Conservation (phyloP, 2,888 invertebrate species). For the Athalia rosae region DNA sequence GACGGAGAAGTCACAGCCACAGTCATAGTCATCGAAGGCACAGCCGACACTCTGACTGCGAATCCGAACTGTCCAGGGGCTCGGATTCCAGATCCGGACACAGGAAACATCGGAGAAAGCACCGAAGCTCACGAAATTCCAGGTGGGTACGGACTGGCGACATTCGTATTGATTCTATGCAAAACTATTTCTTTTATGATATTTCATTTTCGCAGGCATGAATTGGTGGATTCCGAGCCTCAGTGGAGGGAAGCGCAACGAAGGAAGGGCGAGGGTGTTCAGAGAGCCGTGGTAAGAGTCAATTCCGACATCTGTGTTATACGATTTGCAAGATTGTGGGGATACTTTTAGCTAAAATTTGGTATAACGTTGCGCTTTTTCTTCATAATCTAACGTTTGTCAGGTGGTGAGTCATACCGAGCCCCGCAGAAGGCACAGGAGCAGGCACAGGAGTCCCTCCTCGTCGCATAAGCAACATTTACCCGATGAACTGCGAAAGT, state of each 20-base stretch:
- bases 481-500: constrained; percentile 71
- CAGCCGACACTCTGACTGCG: constrained; percentile 89
- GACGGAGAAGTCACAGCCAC: constrained; percentile 82
- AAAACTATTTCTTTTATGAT: background rate
- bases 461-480: constrained; percentile 66
- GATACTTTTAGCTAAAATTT: background rate
- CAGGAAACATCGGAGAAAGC: constrained; percentile 82
- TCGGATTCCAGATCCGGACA: constrained; percentile 84
- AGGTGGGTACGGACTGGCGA: constrained; percentile 61
- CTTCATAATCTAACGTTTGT: background rate
- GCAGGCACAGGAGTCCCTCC: constrained; percentile 70
- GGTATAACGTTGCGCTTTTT: background rate
- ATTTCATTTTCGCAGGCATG: constrained; percentile 71
- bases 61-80: constrained; percentile 91
- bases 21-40: constrained; percentile 87
- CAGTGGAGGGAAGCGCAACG: constrained; percentile 93
- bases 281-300: constrained; percentile 70
- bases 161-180: constrained; percentile 52
- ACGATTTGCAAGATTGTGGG: background rate
- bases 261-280: constrained; percentile 79
- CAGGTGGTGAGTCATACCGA: constrained; percentile 64
- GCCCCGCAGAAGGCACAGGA: constrained; percentile 68
- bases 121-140: constrained; percentile 85
- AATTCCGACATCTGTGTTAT: background rate
- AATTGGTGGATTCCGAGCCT: constrained; percentile 89